Evolutionary conservation across 2,113 vertebrate species (phyloP), one percentile per base, ranked within the genome.

Genomic region (Chamaea fasciata): DNA sequence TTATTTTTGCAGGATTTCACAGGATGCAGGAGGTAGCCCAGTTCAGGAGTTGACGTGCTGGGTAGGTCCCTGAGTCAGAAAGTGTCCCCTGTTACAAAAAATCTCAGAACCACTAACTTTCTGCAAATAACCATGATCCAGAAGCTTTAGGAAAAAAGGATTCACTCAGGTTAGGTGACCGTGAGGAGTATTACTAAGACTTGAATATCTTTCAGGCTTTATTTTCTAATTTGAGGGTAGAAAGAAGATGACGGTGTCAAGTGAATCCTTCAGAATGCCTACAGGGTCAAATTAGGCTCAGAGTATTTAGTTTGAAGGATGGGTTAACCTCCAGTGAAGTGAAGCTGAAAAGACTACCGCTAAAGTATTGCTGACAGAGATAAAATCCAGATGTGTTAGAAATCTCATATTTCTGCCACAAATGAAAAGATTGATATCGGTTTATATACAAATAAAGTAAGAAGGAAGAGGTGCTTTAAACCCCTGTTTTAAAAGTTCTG

Each of bases 31-130:
- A 92, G 13, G 11, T 6, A 69, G 17, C 9, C 35, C 5, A 8
- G 0, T 2, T 21, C 10, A 57, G 37, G 15, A 46, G 6, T 7
- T 64, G 35, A 33, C 5, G 12, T 0, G 0, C 3, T 46, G 15
- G 11, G 16, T 23, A 16, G 8, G 35, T 6, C 8, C 7, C 9
- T 27, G 8, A 75, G 35, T 41, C 5, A 27, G 17, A 78, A 55
- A 4, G 6, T 37, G 13, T 49, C 19, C 2, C 9, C 41, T 56
- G 7, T 15, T 70, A 41, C 7, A 10, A 53, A 92, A 84, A 44
- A 42, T 0, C 22, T 71, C 41, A 53, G 41, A 81, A 63, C 64
- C 19, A n/a, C 35, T 60, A 11, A 10, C 9, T 70, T 78, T 84
- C 37, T 76, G 6, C 20, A 91, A 65, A 56, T n/a, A 39, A 6